Percentiles rank a stretch among this genome's conserved stretches.
These are phyloP conservation scores for Chironomus riparius DNA, from an alignment of 2,888 invertebrate species.

Conservation along the genomic window DNA sequence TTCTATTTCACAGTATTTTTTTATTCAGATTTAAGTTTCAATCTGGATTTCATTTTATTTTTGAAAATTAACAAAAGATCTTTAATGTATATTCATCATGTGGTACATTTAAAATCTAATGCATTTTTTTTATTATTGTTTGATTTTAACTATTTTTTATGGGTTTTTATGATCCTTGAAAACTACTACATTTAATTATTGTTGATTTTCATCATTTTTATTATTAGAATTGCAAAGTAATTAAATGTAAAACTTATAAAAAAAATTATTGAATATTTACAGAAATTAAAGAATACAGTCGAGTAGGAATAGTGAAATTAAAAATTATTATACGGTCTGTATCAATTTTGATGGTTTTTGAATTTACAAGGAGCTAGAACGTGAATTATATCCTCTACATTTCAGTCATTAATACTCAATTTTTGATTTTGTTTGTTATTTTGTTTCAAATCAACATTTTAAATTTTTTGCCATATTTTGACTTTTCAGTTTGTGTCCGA, in stretches of 20 bases:
- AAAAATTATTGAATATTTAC: too few relatives aligned
- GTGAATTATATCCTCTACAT: too few relatives aligned
- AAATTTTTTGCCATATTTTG: too few relatives aligned
- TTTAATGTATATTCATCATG: neutral
- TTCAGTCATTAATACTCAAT: too few relatives aligned
- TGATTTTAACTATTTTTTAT: neutral
- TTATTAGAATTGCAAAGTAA: neutral
- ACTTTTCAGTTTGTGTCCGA: too few relatives aligned
- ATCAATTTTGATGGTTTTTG: too few relatives aligned
- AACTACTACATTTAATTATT: neutral
- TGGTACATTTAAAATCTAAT: conserved; percentile 9
- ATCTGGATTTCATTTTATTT: neutral
- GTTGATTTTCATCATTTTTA: neutral
- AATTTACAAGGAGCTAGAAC: too few relatives aligned
- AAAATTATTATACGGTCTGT: too few relatives aligned
- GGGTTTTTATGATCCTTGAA: neutral
- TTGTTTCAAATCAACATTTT: too few relatives aligned
- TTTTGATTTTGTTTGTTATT: too few relatives aligned
- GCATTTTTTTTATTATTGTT: neutral
- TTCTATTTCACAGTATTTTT: neutral
- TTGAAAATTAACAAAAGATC: neutral
- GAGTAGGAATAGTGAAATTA: too few relatives aligned
- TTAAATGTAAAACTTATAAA: neutral
- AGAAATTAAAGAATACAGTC: too few relatives aligned
- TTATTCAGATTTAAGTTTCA: neutral